phyloP scores from a whole-genome alignment of 2,888 invertebrate genomes.

The Leucoptera coffeella region DNA sequence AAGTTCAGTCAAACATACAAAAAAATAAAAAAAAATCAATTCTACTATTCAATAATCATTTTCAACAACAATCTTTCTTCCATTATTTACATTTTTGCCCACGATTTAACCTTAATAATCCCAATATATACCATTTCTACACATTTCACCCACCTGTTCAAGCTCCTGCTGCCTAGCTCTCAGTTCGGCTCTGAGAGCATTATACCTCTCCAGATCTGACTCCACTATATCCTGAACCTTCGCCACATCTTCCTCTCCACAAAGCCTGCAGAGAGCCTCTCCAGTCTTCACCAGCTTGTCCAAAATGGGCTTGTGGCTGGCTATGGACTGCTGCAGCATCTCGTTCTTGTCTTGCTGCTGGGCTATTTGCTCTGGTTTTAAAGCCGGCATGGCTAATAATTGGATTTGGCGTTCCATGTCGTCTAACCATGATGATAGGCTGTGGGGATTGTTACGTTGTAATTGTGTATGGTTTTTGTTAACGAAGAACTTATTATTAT shows the following conservation, averaged over 20 bases:
- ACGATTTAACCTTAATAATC: too few relatives aligned
- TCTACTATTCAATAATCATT: too few relatives aligned
- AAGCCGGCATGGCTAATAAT: conserved; percentile 83
- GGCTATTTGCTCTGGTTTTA: conserved; percentile 87
- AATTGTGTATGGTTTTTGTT: too few relatives aligned
- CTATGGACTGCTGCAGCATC: conserved; percentile 83
- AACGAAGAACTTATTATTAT: too few relatives aligned
- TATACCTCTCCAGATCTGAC: conserved; percentile 81
- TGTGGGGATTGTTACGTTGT: too few relatives aligned
- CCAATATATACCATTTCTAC: too few relatives aligned
- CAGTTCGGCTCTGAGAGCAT: conserved; percentile 73
- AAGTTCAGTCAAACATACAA: too few relatives aligned
- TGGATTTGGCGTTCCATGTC: conserved; percentile 90
- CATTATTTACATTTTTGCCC: too few relatives aligned
- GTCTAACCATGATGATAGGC: conserved; percentile 79
- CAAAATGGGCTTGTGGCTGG: conserved; percentile 89
- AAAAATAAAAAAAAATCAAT: too few relatives aligned
- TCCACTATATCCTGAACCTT: conserved; percentile 87
- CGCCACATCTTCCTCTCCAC: conserved; percentile 81
- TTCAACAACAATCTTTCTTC: too few relatives aligned
- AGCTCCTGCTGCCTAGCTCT: conserved; percentile 85
- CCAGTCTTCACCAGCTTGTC: conserved; percentile 97
- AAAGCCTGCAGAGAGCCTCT: conserved; percentile 78
- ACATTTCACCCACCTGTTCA: conserved; percentile 56
- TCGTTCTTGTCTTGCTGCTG: conserved; percentile 95